Base-by-base conservation (phyloP, 2,888 invertebrate species). In the Lycia hirtaria region DNA sequence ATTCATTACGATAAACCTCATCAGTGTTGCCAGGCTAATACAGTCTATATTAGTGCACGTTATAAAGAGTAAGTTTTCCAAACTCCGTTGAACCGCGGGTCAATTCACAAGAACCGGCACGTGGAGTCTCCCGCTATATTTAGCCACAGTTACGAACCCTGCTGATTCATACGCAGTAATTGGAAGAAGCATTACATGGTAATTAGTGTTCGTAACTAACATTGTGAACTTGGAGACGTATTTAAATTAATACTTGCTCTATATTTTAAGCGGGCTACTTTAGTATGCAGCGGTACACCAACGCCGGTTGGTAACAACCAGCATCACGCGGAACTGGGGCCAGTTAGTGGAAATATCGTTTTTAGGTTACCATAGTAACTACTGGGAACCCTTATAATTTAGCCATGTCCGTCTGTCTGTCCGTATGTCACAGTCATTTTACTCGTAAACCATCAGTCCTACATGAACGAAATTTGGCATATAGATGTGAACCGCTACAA, bases 101-200 rank as follows among this genome's bases (percentile, higher is more conserved):
- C 28, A 59, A 96, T 96, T 22, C 30, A 30, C 40, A 93, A 93
- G 66, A 71, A 68, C 68, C 1, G 26, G 49, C 50, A 45, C 45
- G 56, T 56, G 56, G 50, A 55, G 41, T 35, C 55, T 54, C 32
- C 37, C 7, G 30, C 45, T 59, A 59, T 55, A 44, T 45, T 43
- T 47, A 50, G 54, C 32, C 7, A 2, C 4, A 12, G 14, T 19
- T 28, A 43, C 6, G 33, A 12, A 22, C 6, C 22, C 30, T 22
- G 37, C 43, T 56, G 56, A 59, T 24, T 59, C 59, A 59, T 48
- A 47, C 5, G 33, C 10, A 19, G 14, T 41, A 41, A 41, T 41
- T 41, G 41, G 30, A 10, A 35, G 41, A 41, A 41, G 20, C 51
- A 24, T 41, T 26, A 41, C 41, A 26, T 5, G 41, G 26, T 17